These are phyloP conservation scores for Illadopsis cleaveri DNA, from an alignment of 2,113 vertebrate species.

Conservation along the genomic window DNA sequence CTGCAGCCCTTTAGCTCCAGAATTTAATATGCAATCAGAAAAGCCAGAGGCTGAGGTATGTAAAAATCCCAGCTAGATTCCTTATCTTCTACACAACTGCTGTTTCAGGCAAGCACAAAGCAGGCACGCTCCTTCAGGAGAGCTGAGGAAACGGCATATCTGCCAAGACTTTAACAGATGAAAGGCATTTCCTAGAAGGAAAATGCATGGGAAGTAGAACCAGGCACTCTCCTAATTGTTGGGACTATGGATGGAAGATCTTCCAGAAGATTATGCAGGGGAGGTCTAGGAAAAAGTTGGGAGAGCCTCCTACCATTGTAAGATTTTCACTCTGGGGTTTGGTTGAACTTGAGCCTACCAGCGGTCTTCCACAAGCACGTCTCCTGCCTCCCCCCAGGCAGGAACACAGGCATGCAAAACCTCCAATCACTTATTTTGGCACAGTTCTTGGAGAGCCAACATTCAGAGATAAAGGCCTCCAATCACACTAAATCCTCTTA, in stretches of 20 bases:
- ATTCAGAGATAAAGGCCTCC: neutral
- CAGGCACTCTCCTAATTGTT: neutral
- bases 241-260: neutral
- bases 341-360: neutral
- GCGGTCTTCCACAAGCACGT: neutral
- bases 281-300: neutral
- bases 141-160: neutral
- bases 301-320: neutral
- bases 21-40: neutral
- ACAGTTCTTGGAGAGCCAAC: neutral
- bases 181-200: neutral
- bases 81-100: neutral
- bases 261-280: neutral
- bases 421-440: neutral
- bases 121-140: neutral
- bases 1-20: neutral
- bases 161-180: neutral
- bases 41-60: neutral
- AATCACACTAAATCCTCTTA: neutral
- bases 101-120: neutral
- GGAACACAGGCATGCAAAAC: neutral
- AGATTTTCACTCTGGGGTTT: neutral
- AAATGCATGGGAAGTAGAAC: slow-evolving; percentile 14
- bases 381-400: neutral
- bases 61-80: neutral